Evolutionary conservation across 2,797 vertebrate genomes (phyloP), one percentile per base, ranked within the genome.

Genomic region (Xiphorhynchus erythropygius): DNA sequence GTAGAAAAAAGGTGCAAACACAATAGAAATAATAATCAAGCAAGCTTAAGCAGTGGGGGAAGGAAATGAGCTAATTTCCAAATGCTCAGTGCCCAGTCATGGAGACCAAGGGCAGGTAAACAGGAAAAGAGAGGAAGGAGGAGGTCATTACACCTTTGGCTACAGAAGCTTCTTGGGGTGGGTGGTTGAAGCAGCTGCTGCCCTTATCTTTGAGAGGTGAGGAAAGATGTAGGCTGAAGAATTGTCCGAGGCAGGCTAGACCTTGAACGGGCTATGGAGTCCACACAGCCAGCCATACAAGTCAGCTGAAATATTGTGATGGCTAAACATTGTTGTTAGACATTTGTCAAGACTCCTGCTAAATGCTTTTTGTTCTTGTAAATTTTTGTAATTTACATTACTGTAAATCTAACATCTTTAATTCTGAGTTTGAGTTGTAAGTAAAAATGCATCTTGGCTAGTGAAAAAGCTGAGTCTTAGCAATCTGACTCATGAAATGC

Each of bases 31-130:
- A 94, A 94, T 80, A 90, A 94, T 78, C 85, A 90, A 89, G 73
- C 65, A 91, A 94, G 69, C 63, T 94, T 93, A 90, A 93, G 87
- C 59, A 81, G 59, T 37, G 87, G 35, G 89, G 95, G 94, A 94
- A 97, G 95, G 95, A 97, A 97, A 90, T 97, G 95, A 96, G 69
- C 76, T 97, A 91, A 96, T 86, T 97, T 91, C 93, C 89, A 96
- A 96, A 95, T 55, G 79, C 39, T 93, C 65, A 53, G 60, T 96
- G 91, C 82, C 89, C 91, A 91, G 94, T 92, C 39, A 57, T 28
- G 65, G 85, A 86, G 76, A 90, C 89, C 0, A 11, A 91, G 73
- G 83, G 93, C 94, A 95, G 96, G 94, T 94, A 97, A 96, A 97
- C 94, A 95, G 94, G 94, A 97, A 97, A 84, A 84, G 83, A 91